phyloP scores from a whole-genome alignment of 2,113 vertebrate species.

The Hemiprocne comata region DNA sequence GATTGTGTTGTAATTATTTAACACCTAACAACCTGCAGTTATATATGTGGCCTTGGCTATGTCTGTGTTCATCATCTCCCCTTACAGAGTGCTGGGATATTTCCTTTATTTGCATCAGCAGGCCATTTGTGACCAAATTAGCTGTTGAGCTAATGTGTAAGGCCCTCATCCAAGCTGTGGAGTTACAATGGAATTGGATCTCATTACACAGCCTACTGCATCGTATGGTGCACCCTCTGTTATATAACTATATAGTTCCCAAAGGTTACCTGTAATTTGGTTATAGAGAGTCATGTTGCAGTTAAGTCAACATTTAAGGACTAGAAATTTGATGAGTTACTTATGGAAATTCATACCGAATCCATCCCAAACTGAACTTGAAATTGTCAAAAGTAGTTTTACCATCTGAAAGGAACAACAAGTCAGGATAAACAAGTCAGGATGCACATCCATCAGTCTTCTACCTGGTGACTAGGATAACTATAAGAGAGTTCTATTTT shows the following conservation, averaged over 20 bases:
- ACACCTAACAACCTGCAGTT: neutral
- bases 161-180: constrained; percentile 14
- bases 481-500: neutral
- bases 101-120: constrained; percentile 18
- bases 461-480: neutral
- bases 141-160: constrained; percentile 36
- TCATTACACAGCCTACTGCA: constrained; percentile 24
- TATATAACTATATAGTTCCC: neutral
- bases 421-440: neutral
- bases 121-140: constrained; percentile 50
- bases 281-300: neutral
- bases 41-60: neutral
- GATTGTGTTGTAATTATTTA: neutral
- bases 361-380: neutral
- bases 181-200: constrained; percentile 16
- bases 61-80: neutral
- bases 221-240: neutral
- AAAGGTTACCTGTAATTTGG: constrained; percentile 4
- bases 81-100: neutral
- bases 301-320: neutral
- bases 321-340: neutral
- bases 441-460: neutral
- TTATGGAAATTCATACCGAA: neutral
- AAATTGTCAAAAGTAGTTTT: neutral
- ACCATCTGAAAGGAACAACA: neutral